Conservation (phyloP, 2,797 vertebrate genomes). For the Eidolon dupreanum region DNA sequence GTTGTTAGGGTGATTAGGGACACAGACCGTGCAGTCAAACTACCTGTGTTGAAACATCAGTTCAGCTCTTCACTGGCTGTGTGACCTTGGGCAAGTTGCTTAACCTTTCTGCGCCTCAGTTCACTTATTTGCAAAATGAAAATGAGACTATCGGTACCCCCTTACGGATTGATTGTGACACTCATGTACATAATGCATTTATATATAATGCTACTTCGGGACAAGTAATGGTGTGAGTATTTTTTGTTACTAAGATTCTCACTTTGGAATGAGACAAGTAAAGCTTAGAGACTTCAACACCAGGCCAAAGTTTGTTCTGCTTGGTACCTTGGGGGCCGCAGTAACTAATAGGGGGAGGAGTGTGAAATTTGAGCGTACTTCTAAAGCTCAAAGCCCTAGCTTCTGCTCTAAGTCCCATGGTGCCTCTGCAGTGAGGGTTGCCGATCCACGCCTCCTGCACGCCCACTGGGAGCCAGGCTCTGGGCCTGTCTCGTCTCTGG, state of each 20-base stretch:
- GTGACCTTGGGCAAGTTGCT: not conserved
- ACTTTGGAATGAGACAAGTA: not conserved
- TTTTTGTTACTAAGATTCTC: not conserved
- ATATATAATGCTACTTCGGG: not conserved
- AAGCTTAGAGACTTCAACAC: not conserved
- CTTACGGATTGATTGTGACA: not conserved
- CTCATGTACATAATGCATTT: not conserved
- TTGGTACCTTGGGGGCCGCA: too few relatives aligned
- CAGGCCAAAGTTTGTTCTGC: not conserved
- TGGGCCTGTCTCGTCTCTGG: not conserved
- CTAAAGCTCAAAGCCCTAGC: not conserved
- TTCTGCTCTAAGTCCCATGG: accelerated
- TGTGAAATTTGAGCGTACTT: not conserved
- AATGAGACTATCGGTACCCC: too few relatives aligned
- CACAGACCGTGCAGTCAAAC: not conserved
- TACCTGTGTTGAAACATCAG: not conserved
- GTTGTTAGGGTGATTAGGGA: not conserved
- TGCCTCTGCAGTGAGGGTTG: not conserved
- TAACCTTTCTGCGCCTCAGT: not conserved
- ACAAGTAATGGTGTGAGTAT: not conserved
- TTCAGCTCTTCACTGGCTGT: not conserved
- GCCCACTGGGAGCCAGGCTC: accelerated
- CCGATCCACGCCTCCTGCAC: not conserved
- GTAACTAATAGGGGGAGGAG: accelerated
- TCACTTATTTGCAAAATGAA: not conserved